Base-by-base conservation (phyloP, 2,113 vertebrate genomes). In the Engystomops pustulosus region DNA sequence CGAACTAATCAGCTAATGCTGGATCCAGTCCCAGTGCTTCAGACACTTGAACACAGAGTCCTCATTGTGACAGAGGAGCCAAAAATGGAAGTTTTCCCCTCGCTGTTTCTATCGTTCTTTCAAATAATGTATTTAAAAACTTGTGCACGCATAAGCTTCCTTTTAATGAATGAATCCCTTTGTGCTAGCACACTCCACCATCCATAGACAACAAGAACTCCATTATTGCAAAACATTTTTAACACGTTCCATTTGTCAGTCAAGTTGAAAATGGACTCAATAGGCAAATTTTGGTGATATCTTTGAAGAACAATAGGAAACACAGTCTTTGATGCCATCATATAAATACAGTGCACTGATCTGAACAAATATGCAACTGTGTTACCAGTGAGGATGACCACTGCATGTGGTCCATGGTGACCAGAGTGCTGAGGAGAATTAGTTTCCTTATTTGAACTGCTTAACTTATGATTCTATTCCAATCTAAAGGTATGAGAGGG, bases 141-240 rank as follows among this genome's bases (percentile, higher is more conserved):
- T 89, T 90, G 91, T 93, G 91, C 93, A 92, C 92, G 92, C 91
- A 93, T 93, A 94, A 94, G 91, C 91, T 89, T 93, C 91, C 93
- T 93, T 91, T 93, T 93, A 89, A 92, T 94, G 93, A 94, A 93
- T 93, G 91, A 91, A 90, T 93, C 90, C 85, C 91, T 94, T 94
- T 95, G 92, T 94, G 88, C 91, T 89, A 92, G 92, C 91, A 92
- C 92, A 91, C 90, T 92, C 91, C 89, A 90, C 90, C 90, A 90
- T 92, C 91, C 90, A 81, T 85, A 89, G 91, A 94, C 91, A 91
- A 91, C 91, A 91, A 91, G 91, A 88, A 90, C 92, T 93, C 92
- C 93, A 90, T 90, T 75, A 51, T 85, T 90, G 79, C 88, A 93
- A 92, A 69, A 75, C 27, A 75, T 49, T 75, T 75, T 30, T 75